Evolutionary conservation across 2,888 invertebrate genomes (phyloP).

Genomic region (Oconnorella tubifera): DNA sequence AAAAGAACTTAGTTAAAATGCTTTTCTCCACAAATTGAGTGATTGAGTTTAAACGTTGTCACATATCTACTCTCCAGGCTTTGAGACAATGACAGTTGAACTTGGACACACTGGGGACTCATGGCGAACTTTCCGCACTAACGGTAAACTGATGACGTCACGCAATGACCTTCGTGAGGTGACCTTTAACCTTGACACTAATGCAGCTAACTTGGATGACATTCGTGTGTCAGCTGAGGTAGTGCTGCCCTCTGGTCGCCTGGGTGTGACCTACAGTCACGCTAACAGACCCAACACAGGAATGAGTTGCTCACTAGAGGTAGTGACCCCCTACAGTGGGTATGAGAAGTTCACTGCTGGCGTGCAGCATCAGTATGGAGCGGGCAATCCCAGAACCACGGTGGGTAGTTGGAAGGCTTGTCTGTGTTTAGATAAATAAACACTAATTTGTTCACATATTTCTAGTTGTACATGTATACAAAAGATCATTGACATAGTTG

Average conservation of each 20-base stretch:
- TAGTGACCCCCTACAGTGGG: constrained; percentile 36
- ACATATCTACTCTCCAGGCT: background rate
- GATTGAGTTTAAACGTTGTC: too few species aligned
- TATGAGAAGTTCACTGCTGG: constrained; percentile 25
- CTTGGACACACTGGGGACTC: background rate
- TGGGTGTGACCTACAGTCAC: background rate
- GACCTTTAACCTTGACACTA: background rate
- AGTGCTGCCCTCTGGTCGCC: background rate
- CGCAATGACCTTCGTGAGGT: background rate
- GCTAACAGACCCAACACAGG: background rate
- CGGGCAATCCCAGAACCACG: too few species aligned
- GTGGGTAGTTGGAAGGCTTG: too few species aligned
- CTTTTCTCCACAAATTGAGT: too few species aligned
- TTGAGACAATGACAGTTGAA: background rate
- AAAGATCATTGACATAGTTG: too few species aligned
- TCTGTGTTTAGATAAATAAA: too few species aligned
- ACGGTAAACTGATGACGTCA: background rate
- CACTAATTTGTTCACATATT: too few species aligned
- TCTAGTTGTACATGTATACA: too few species aligned
- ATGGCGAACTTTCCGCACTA: background rate
- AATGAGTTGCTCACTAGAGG: background rate
- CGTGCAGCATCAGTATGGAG: constrained; percentile 5
- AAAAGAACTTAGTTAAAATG: too few species aligned
- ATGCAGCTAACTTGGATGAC: background rate
- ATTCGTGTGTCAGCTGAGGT: background rate